Percentiles rank a stretch among this genome's conserved stretches.
These are phyloP conservation scores for Dipodomys merriami DNA, from an alignment of 2,113 vertebrate genomes.

Conservation along the genomic window DNA sequence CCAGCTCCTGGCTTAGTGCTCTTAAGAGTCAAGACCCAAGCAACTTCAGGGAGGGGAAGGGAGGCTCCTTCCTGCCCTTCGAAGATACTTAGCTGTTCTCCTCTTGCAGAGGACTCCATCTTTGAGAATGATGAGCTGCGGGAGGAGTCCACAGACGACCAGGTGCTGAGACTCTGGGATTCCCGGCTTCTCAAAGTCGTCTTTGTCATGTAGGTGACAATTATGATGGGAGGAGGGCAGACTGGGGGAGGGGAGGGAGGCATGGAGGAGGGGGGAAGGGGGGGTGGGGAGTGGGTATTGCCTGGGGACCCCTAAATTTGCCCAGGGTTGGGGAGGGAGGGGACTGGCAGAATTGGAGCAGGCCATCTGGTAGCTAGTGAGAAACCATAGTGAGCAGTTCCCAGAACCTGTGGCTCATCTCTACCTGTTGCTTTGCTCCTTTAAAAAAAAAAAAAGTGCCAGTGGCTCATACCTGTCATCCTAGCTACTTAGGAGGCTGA, in stretches of 20 bases:
- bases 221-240: background rate
- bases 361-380: background rate
- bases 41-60: background rate
- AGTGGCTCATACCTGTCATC: too few species aligned
- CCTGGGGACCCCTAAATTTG: too few species aligned
- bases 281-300: background rate
- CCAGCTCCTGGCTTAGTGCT: background rate
- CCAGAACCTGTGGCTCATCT: background rate
- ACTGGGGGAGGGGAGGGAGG: background rate
- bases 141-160: slow-evolving; percentile 84
- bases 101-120: slow-evolving; percentile 88
- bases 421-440: background rate
- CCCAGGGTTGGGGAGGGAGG: background rate
- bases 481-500: too few species aligned
- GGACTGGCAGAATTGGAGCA: background rate
- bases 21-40: background rate
- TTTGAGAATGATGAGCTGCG: slow-evolving; percentile 89
- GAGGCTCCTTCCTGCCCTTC: background rate
- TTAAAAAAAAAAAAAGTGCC: too few species aligned
- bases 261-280: background rate
- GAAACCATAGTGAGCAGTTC: background rate
- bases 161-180: slow-evolving; percentile 91
- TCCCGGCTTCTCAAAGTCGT: slow-evolving; percentile 95
- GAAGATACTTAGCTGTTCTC: slow-evolving; percentile 10
- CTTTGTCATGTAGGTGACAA: slow-evolving; percentile 92